Percentiles rank a stretch among this genome's conserved stretches.
These are phyloP conservation scores for Erpetoichthys calabaricus DNA, from an alignment of 2,797 vertebrate species.

Conservation along the genomic window DNA sequence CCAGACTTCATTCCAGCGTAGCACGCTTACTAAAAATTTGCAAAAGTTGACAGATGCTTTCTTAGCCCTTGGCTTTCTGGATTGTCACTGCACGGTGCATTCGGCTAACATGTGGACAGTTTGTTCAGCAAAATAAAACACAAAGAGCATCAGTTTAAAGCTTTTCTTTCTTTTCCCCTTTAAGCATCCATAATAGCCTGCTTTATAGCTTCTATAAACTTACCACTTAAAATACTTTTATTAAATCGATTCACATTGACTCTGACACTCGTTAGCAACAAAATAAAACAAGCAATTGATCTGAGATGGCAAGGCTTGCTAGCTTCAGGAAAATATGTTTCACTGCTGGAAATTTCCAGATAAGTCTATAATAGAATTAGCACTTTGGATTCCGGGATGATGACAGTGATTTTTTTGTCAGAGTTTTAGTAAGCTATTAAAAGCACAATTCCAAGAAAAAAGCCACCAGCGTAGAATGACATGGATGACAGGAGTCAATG, in stretches of 20 bases:
- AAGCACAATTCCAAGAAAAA: no score
- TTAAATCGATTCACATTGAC: constrained; percentile 6
- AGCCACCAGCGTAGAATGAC: no score
- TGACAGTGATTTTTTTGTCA: no score
- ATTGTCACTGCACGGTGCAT: constrained; percentile 3
- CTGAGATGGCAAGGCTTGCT: no score
- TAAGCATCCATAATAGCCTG: background rate
- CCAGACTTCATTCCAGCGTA: constrained; percentile 27
- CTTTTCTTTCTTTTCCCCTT: background rate
- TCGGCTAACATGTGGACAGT: constrained; percentile 4
- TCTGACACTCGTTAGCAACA: background rate
- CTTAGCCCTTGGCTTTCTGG: constrained; percentile 9
- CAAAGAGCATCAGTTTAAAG: constrained; percentile 7
- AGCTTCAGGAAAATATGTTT: no score
- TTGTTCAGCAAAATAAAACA: constrained; percentile 6
- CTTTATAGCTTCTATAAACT: constrained; percentile 7
- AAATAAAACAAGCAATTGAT: background rate
- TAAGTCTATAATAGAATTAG: no score
- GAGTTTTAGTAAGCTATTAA: no score
- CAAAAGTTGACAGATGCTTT: constrained; percentile 20
- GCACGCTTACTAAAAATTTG: constrained; percentile 22
- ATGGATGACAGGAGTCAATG: no score
- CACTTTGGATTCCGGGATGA: no score
- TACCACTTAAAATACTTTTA: constrained; percentile 7
- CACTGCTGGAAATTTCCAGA: no score